Conservation (phyloP, 2,113 vertebrate species). For the Ageneiosus marmoratus region DNA sequence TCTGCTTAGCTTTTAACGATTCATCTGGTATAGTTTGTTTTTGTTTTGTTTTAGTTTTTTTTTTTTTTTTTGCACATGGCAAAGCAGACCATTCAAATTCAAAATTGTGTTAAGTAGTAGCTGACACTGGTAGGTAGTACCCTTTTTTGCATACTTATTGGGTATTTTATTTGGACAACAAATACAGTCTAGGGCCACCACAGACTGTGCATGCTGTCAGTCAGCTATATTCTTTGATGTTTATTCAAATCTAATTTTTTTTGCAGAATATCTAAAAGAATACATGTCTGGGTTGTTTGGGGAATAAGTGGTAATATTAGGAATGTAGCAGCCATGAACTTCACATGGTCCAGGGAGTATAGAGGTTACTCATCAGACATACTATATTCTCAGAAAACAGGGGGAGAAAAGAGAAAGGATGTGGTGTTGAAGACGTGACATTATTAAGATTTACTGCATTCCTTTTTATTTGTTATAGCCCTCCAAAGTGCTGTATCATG, state of each 20-base stretch:
- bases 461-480: conserved; percentile 24
- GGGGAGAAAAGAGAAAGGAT: background rate
- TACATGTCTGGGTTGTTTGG: background rate
- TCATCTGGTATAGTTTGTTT: background rate
- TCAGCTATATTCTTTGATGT: background rate
- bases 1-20: background rate
- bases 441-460: conserved; percentile 35
- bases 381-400: conserved; percentile 42
- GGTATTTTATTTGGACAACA: background rate
- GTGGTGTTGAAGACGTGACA: conserved; percentile 43
- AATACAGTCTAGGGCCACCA: background rate
- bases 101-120: background rate
- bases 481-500: conserved; percentile 15
- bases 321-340: background rate
- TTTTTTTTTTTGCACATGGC: background rate
- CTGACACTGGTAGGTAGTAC: background rate
- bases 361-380: conserved; percentile 37
- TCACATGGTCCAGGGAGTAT: background rate
- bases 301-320: background rate
- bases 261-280: background rate
- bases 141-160: background rate
- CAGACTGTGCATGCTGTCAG: background rate
- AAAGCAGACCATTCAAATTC: background rate
- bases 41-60: too few relatives aligned
- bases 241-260: background rate